A percentile compares a stretch with the other conserved stretches of the same genome.
Conservation (phyloP, 2,113 vertebrate species). For the Malurus melanocephalus region DNA sequence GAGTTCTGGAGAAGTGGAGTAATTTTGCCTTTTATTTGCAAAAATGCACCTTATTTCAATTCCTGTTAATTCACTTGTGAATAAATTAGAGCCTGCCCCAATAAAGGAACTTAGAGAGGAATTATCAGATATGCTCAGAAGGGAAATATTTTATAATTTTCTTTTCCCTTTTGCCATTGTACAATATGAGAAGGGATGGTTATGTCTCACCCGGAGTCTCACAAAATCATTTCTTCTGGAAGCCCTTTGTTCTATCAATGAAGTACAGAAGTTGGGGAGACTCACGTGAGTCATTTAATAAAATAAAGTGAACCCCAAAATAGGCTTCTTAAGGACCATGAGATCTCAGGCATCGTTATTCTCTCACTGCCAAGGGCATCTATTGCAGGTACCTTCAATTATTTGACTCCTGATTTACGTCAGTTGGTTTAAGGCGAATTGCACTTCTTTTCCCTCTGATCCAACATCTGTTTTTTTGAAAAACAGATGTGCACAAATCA, state of each 20-base stretch:
- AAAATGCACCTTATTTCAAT: slow-evolving; percentile 45
- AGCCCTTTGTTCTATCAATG: neutral
- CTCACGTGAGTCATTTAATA: neutral
- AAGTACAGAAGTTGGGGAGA: neutral
- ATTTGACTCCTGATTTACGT: neutral
- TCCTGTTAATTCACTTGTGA: slow-evolving; percentile 24
- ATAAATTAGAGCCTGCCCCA: slow-evolving; percentile 15
- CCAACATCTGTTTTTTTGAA: slow-evolving; percentile 38
- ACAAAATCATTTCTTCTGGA: neutral
- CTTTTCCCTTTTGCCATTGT: neutral
- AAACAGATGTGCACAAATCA: slow-evolving; percentile 54
- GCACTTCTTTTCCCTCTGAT: neutral
- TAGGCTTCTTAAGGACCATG: neutral
- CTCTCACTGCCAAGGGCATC: neutral
- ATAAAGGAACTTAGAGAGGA: neutral
- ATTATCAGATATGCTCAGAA: neutral
- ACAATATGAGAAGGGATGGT: neutral
- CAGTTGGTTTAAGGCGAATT: neutral
- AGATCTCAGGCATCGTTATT: neutral
- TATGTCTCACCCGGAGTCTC: neutral
- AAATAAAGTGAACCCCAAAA: neutral
- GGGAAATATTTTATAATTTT: neutral
- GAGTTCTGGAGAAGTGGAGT: slow-evolving; percentile 1
- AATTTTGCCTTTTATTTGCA: slow-evolving; percentile 51
- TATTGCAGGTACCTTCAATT: neutral